These are phyloP conservation scores for Epicauta chinensis DNA, from an alignment of 1,140 invertebrate species.

Conservation along the genomic window DNA sequence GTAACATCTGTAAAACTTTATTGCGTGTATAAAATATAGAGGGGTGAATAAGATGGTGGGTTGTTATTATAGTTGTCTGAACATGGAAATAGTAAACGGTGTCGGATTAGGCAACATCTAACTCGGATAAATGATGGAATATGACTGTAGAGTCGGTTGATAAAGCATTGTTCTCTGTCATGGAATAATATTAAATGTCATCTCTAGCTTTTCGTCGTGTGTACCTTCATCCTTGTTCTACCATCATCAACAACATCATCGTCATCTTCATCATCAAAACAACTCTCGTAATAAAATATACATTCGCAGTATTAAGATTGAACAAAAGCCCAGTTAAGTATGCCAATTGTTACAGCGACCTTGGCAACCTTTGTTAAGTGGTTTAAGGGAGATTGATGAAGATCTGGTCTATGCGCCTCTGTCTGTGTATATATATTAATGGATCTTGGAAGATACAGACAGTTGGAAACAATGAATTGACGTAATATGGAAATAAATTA, in stretches of 20 bases:
- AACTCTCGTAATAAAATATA: constrained; percentile 4
- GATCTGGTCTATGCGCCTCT: constrained; percentile 2
- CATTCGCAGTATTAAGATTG: constrained; percentile 2
- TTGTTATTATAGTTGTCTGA: neutral
- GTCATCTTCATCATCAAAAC: constrained; percentile 5
- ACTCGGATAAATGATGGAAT: constrained; percentile 7
- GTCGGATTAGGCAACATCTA: constrained; percentile 18
- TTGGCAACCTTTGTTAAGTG: constrained; percentile 20
- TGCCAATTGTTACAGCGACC: constrained; percentile 17
- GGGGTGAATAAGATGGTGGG: too few species aligned
- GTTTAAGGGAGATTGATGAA: constrained; percentile 20
- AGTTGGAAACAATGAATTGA: constrained; percentile 15
- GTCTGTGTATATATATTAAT: constrained; percentile 12
- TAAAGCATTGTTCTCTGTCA: constrained; percentile 18
- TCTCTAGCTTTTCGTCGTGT: constrained; percentile 2
- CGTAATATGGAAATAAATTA: constrained; percentile 17
- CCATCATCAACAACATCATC: too few species aligned
- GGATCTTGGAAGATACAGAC: constrained; percentile 11
- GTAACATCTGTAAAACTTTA: too few species aligned
- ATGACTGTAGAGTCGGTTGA: constrained; percentile 10
- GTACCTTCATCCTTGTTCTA: neutral
- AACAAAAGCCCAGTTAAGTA: constrained; percentile 13
- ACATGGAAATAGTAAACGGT: constrained; percentile 10
- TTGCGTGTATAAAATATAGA: too few species aligned
- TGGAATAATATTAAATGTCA: constrained; percentile 16